A percentile compares a stretch with the other conserved stretches of the same genome.
Conservation (phyloP, 1,140 invertebrate species). For the Kradibia gibbosae region DNA sequence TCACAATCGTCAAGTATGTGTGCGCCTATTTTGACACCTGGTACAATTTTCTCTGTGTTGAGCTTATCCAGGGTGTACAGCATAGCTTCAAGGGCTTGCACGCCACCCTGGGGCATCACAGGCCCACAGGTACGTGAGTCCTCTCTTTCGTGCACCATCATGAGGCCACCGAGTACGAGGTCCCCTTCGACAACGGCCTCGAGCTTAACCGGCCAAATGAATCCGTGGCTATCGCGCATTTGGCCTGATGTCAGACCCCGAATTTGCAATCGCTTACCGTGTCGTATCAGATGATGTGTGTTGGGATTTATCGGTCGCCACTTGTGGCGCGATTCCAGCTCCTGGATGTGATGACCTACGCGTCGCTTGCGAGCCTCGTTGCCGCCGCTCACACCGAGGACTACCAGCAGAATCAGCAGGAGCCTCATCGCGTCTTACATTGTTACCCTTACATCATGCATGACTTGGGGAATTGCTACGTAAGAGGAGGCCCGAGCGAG, state of each 20-base stretch:
- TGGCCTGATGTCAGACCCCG: conserved; percentile 43
- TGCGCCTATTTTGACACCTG: conserved; percentile 88
- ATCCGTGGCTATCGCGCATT: not conserved
- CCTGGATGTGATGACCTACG: conserved; percentile 23
- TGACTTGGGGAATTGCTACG: not conserved
- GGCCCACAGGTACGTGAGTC: conserved; percentile 87
- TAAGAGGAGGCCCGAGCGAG: too few relatives aligned
- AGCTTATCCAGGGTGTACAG: conserved; percentile 90
- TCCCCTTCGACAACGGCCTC: conserved; percentile 90
- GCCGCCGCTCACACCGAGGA: conserved; percentile 16
- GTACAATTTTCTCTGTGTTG: conserved; percentile 79
- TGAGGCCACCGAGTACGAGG: conserved; percentile 88
- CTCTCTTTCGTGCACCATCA: conserved; percentile 96
- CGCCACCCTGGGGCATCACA: conserved; percentile 95
- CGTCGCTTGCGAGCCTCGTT: conserved; percentile 10
- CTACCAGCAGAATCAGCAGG: conserved; percentile 16
- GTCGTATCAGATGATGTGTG: conserved; percentile 57
- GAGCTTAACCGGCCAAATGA: conserved; percentile 87
- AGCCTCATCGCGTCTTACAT: conserved; percentile 42
- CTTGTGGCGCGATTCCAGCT: not conserved
- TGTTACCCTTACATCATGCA: not conserved
- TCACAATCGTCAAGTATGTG: conserved; percentile 96
- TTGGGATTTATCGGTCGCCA: conserved; percentile 56
- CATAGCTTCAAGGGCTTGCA: conserved; percentile 94
- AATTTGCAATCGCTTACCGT: conserved; percentile 55